Base-by-base conservation (phyloP, 2,888 invertebrate genomes). In the Apodemia mormo region DNA sequence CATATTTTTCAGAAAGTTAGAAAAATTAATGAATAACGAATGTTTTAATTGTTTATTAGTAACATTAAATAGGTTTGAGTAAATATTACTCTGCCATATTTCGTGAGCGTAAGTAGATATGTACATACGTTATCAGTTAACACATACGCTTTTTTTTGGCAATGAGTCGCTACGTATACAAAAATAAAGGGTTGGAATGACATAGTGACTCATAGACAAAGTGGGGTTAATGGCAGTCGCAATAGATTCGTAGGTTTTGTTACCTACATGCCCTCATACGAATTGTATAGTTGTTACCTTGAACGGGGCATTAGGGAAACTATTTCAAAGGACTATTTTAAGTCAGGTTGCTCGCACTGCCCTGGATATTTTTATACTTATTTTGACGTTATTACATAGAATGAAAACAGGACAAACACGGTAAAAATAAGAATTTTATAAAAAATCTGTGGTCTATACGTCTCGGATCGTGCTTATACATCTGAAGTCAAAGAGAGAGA, bases 111-210 rank as follows among this genome's bases (percentile, higher is more conserved):
- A 43, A 14, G 10, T 14, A 49, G 45, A 49, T n/a, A n/a, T n/a
- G n/a, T 49, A 49, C 14, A 14, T 6, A 49, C 52, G 30, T 58
- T 58, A 58, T 58, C 58, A 58, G 58, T 30, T 10, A 58, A 30
- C 56, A 45, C 52, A 52, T 30, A 58, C 58, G 29, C 5, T 30
- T 58, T 58, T 56, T 58, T 58, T 10, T 30, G 58, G 12, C 2
- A 58, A 12, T 58, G 12, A 10, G 12, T 30, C 58, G 58, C 30
- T 2, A 58, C 10, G 7, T 58, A 29, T 8, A 58, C 30, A 29
- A 30, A 56, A 58, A 30, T 58, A 58, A 58, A 58, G 58, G 58
- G 58, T 58, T 30, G 12, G 30, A 12, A 22, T 58, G 30, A 58
- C 29, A 30, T 3, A 12, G 58, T 58, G 58, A 58, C 29, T 58